Base-by-base conservation (phyloP, 2,888 invertebrate genomes). In the Clusia tigrina region DNA sequence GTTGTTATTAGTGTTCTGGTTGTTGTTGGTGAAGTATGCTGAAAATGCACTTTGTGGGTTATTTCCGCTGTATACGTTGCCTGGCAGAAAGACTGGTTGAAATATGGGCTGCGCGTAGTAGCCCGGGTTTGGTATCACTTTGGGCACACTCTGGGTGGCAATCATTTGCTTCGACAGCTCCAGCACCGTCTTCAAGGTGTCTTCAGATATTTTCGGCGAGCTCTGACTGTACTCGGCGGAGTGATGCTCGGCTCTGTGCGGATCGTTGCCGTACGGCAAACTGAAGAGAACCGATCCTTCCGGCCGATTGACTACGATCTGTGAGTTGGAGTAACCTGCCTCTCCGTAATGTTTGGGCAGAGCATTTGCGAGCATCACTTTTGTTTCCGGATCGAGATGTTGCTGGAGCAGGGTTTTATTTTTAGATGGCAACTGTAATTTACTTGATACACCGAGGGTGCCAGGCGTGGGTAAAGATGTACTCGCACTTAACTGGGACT, bases 131-230 rank as follows among this genome's bases (percentile, higher is more conserved):
- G 65, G 76, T 0, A 64, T 68, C 15, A 82, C 71, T 57, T 80
- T 78, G n/a, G 82, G 81, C 24, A 81, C 55, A 64, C 83, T 81
- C 64, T 83, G 82, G 9, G 78, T 80, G 1, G 81, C 77, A 53
- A 83, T 78, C 83, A 84, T 81, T 70, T 84, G 83, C 62, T 84
- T 83, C 1, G 84, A 84, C 2, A 84, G 67, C 58, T 84, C 82
- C 52, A 84, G 68, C 1, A 84, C 81, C 0, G 83, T 84, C 66
- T 82, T 83, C 1, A 84, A 58, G 0, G 84, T 84, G 48, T 84
- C 83, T 65, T 83, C 82, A 0, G 84, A 81, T 2, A 84, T 81
- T 59, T 81, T 79, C 0, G 83, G 83, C 37, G 77, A 73, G 20
- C 74, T 72, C 20, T 70, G 70, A 10, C 66, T 65, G n/a, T 72